Evolutionary conservation across 2,888 invertebrate genomes (phyloP), one percentile per base, ranked within the genome.

Genomic region (Agonum fuliginosum): DNA sequence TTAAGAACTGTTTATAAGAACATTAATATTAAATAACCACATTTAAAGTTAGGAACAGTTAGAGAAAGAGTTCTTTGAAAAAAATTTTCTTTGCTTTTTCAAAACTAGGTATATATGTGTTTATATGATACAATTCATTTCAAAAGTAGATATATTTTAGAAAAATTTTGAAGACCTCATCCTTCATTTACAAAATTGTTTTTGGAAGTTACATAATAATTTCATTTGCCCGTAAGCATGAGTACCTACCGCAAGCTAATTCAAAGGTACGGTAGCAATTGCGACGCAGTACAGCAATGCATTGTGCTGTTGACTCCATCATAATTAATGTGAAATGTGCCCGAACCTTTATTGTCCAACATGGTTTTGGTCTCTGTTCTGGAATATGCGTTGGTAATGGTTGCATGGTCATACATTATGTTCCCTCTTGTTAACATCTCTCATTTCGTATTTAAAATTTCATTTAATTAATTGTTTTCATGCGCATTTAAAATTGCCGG

Each of bases 401-500:
- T 67, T 67, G 67, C 67, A 67, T 67, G 67, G 22, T 67, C 41
- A 37, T 17, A 37, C 19, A 62, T 62, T 19, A 24, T 62, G 14
- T 30, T 58, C 48, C 12, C 51, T 51, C 54, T 54, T 62, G 58
- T 30, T 17, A 62, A 62, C 58, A 30, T 30, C 30, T 8, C 3
- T 8, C 30, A n/a, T 54, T 54, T 10, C 48, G 48, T 48, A 48
- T 48, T 48, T 6, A 8, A 37, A 37, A 54, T 20, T 24, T 54
- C 54, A 54, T 54, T n/a, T n/a, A 20, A 67, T 67, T 67, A 67
- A 67, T 67, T 41, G 41, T 67, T 67, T 20, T 41, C 41, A 37
- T 67, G 2, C 19, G 67, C 67, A 67, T 67, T 41, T 67, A n/a
- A 20, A 41, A 67, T 54, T 37, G 22, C 5, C 4, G 67, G 12